A percentile compares a stretch with the other conserved stretches of the same genome.
phyloP scores from a whole-genome alignment of 2,113 vertebrate genomes.

The Apeltes quadracus region DNA sequence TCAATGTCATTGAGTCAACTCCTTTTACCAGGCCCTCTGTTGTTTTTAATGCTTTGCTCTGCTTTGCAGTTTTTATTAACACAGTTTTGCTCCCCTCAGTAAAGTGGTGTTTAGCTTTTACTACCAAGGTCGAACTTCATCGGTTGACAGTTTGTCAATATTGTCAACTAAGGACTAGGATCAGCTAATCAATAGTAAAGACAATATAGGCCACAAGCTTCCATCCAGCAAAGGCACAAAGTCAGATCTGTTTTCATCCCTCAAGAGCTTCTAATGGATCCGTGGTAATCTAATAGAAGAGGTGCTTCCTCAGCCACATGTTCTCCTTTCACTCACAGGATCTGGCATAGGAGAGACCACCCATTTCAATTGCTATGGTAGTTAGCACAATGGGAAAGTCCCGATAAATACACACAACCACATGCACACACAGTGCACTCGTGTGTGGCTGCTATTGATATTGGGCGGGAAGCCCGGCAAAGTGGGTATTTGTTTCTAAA shows the following conservation, averaged over 20 bases:
- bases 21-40: background rate
- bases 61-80: background rate
- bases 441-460: slow-evolving; percentile 28
- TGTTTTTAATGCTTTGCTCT: background rate
- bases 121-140: slow-evolving; percentile 37
- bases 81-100: slow-evolving; percentile 2
- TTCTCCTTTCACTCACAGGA: background rate
- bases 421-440: background rate
- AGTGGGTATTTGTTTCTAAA: slow-evolving; percentile 19
- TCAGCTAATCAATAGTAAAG: slow-evolving; percentile 34
- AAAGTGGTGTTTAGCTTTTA: slow-evolving; percentile 3
- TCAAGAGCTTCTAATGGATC: slow-evolving; percentile 27
- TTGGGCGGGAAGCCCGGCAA: slow-evolving; percentile 5
- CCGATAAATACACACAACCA: background rate
- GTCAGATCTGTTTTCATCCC: slow-evolving; percentile 40
- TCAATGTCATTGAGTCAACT: background rate
- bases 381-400: background rate
- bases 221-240: slow-evolving; percentile 17
- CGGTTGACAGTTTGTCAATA: slow-evolving; percentile 35
- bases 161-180: slow-evolving; percentile 23
- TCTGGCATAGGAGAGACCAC: background rate
- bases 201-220: slow-evolving; percentile 14
- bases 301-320: slow-evolving; percentile 9
- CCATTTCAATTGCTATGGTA: slow-evolving; percentile 10
- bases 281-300: slow-evolving; percentile 12